Evolutionary conservation across 2,113 vertebrate species (phyloP).

Genomic region (Campylomormyrus numenius): DNA sequence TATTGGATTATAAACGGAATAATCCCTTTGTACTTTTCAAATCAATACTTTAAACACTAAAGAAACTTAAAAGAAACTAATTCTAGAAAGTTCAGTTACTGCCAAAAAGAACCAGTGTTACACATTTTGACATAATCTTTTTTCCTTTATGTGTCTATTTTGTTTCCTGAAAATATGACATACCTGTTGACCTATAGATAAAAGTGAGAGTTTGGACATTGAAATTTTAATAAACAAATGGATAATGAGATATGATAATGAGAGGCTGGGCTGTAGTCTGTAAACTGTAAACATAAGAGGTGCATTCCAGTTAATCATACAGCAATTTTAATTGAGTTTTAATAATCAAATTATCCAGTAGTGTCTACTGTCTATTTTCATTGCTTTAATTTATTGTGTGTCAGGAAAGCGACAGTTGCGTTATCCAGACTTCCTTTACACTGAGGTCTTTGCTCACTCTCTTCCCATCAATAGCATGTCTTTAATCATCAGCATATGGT

Average conservation of each 20-base stretch:
- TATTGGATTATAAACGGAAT: neutral
- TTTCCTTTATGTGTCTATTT: neutral
- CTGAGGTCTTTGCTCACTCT: slow-evolving; percentile 23
- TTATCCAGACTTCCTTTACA: neutral
- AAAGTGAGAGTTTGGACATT: neutral
- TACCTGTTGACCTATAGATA: neutral
- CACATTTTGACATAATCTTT: neutral
- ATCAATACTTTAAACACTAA: neutral
- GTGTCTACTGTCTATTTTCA: neutral
- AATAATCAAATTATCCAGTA: neutral
- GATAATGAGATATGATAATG: neutral
- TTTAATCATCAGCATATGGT: slow-evolving; percentile 65
- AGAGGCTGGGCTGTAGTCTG: neutral
- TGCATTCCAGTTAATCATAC: neutral
- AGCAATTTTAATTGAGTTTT: neutral
- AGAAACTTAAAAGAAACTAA: neutral
- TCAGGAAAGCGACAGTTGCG: neutral
- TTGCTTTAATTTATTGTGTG: neutral
- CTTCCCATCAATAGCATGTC: slow-evolving; percentile 48
- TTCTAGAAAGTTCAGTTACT: neutral
- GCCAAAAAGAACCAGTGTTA: neutral
- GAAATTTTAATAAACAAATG: neutral
- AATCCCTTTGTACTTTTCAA: neutral
- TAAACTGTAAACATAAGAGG: neutral
- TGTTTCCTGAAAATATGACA: neutral